Base-by-base conservation (phyloP, 1,140 invertebrate species). In the Rhopalosiphum padi region DNA sequence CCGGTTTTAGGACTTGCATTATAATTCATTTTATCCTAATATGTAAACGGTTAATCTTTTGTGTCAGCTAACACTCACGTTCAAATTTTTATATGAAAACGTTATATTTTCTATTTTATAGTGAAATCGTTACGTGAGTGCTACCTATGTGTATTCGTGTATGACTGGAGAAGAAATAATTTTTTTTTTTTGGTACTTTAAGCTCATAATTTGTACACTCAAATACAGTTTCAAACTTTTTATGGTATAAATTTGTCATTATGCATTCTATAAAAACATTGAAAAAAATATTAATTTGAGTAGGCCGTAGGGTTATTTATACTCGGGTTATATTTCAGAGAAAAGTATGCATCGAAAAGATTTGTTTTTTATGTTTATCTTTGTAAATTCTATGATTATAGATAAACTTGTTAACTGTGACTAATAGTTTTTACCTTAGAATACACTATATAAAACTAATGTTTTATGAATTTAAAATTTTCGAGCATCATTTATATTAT, bases 11-110 rank as follows among this genome's bases (percentile, higher is more conserved):
- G 77, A 93, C 91, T 51, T 23, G 48, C 82, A 93, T 93, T 51
- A 93, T 86, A 86, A 93, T 86, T 93, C 25, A 93, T 93, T 86
- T 93, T 53, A 86, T 93, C 48, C 48, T 55, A 86, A 85, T 93
- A 41, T 86, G 82, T 93, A 86, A 86, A 53, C 77, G 91, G 82
- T 85, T 93, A 93, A 93, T 86, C 82, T 93, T 55, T 93, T 51
- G 41, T 86, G 82, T 86, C 35, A 43, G 30, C 22, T 21, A 85
- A 85, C 46, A 51, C 30, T 86, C 82, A 93, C 35, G 48, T 86
- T 82, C 15, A 55, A 93, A 86, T 85, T 86, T 51, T 85, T 37
- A 85, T 86, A 51, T 18, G 30, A 82, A 91, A 77, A 91, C 1
- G 9, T 11, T 51, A 37, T 92, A 92, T 92, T 92, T 82, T 91